Evolutionary conservation across 2,113 vertebrate species (phyloP), one percentile per base, ranked within the genome.

Genomic region (Pipa parva): DNA sequence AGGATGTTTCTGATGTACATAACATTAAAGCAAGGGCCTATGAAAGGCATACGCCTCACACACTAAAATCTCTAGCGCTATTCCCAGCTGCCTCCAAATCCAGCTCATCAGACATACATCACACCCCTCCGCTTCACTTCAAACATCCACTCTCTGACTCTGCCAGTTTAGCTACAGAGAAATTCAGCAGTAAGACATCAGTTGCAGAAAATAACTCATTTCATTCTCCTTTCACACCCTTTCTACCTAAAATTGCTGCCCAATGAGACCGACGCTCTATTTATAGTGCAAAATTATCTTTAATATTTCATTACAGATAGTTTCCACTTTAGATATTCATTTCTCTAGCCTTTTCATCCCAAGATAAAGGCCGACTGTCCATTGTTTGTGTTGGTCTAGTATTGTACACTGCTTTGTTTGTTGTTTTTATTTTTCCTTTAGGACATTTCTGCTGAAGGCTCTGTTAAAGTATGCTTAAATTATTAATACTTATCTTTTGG

Each of bases 21-120:
- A 39, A 21, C 56, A 68, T 68, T 68, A 68, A 68, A 68, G 65
- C 65, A 68, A 68, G 65, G 65, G 49, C 65, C 46, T 52, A 46
- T 68, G 65, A 68, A 68, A 68, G 65, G 45, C 65, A 60, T 58
- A 42, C 36, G 55, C 65, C 46, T 52, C 12, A 22, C 27, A 27
- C 45, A 50, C 56, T 48, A 49, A 67, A 67, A 28, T 56, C 54
- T 57, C 46, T 59, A 25, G 24, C 31, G 24, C 56, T 51, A 68
- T 68, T 59, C 65, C 65, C 65, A 42, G 31, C 26, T 51, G 65
- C 31, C 46, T 39, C 46, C 46, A 39, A 59, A 68, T 59, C 46
- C 56, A 17, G 49, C 29, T 59, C 42, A 68, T 68, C 56, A 59
- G 65, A 68, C 18, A 56, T 56, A 56, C 27, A 56, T 68, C 25